A percentile compares a stretch with the other conserved stretches of the same genome.
phyloP scores from a whole-genome alignment of 2,113 vertebrate genomes.

The Pholis gunnellus region DNA sequence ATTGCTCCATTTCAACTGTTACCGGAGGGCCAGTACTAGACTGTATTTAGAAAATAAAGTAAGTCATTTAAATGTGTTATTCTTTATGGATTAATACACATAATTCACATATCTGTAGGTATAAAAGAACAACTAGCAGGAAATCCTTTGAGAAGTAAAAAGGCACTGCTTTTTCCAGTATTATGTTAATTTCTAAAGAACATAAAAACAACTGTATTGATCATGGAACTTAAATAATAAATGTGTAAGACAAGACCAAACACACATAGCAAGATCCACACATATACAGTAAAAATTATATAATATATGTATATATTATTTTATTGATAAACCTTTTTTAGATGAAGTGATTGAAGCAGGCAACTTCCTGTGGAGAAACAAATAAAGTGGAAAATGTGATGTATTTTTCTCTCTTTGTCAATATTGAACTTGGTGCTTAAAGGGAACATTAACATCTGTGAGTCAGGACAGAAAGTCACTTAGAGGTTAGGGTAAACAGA shows the following conservation, averaged over 20 bases:
- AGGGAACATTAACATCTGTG: constrained; percentile 53
- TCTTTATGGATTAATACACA: not conserved
- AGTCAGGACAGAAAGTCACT: constrained; percentile 49
- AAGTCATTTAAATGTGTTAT: not conserved
- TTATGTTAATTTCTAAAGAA: not conserved
- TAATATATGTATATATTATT: not conserved
- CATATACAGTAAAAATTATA: not conserved
- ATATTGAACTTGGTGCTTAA: constrained; percentile 63
- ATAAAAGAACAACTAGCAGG: not conserved
- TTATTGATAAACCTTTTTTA: constrained; percentile 23
- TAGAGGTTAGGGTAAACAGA: constrained; percentile 60
- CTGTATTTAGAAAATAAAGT: constrained; percentile 8
- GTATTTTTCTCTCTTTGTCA: constrained; percentile 43
- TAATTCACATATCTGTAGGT: not conserved
- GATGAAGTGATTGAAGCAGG: not conserved
- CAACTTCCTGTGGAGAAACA: constrained; percentile 50
- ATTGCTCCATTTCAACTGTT: constrained; percentile 59
- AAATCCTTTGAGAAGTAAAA: not conserved
- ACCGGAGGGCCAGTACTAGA: not conserved
- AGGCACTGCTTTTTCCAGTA: not conserved
- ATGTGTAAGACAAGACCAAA: not conserved
- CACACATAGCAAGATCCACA: not conserved
- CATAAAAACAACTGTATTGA: not conserved
- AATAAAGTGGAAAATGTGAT: constrained; percentile 24
- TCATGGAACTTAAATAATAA: not conserved